phyloP scores from a whole-genome alignment of 35 echinoderm and acorn worm species.

The Heliocidaris erythrogramma region DNA sequence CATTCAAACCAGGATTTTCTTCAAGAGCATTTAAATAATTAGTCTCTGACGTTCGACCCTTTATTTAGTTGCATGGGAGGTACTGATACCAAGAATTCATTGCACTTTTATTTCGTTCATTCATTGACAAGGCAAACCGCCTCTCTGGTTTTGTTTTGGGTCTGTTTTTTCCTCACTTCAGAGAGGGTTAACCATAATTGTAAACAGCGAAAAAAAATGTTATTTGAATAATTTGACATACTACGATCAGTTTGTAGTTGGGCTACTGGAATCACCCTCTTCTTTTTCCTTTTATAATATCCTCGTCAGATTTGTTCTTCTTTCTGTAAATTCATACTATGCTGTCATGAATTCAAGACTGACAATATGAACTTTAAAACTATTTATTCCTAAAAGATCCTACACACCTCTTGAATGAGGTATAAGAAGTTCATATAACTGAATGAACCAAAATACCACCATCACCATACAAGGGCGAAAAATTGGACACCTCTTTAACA shows the following conservation, averaged over 20 bases:
- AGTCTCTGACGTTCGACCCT: background rate
- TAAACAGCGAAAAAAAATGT: too few relatives aligned
- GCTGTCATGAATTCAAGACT: background rate
- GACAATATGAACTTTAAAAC: background rate
- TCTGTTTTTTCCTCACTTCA: too few relatives aligned
- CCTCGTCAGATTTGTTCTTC: background rate
- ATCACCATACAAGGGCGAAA: background rate
- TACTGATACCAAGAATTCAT: too few relatives aligned
- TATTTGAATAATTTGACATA: too few relatives aligned
- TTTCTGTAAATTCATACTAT: background rate
- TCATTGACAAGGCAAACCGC: too few relatives aligned
- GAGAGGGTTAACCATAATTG: background rate
- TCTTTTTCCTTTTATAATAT: background rate
- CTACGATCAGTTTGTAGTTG: too few relatives aligned
- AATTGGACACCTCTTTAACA: background rate
- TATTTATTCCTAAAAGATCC: background rate
- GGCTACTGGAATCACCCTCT: too few relatives aligned
- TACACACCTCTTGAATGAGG: background rate
- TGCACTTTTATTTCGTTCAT: too few relatives aligned
- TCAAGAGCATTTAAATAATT: background rate
- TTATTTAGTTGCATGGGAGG: background rate
- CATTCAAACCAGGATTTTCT: background rate
- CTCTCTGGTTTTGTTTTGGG: too few relatives aligned
- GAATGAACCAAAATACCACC: background rate
- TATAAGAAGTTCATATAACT: background rate